Conservation (phyloP, 2,888 invertebrate species). For the Platycheirus rosarum region DNA sequence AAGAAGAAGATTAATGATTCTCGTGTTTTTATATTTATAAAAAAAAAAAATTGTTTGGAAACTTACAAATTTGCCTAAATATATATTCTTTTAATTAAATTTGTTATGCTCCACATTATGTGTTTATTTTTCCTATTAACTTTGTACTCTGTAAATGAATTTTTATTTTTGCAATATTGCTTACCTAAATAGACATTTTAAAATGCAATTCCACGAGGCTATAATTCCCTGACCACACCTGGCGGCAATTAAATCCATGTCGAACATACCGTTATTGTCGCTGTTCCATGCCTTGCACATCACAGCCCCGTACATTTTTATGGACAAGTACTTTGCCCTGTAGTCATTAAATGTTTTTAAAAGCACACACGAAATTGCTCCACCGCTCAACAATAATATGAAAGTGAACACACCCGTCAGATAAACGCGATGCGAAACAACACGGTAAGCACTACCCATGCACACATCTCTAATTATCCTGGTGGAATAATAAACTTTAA, state of each 20-base stretch:
- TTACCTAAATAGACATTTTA: conserved; percentile 38
- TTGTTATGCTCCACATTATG: no score
- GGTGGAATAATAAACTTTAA: conserved; percentile 71
- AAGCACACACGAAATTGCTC: conserved; percentile 64
- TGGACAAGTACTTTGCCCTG: conserved; percentile 17
- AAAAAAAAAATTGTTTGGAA: no score
- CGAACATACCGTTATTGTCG: neutral
- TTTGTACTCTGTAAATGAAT: no score
- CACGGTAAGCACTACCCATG: neutral
- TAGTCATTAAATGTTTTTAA: conserved; percentile 56
- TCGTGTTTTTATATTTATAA: no score
- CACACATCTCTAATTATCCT: conserved; percentile 67
- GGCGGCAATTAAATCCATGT: conserved; percentile 43
- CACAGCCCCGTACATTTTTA: neutral
- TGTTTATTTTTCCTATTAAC: no score
- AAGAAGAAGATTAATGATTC: no score
- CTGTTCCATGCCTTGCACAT: conserved; percentile 26
- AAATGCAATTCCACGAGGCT: conserved; percentile 30
- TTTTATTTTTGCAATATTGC: conserved; percentile 30
- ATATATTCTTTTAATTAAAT: no score
- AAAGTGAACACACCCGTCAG: conserved; percentile 49
- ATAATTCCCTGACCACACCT: conserved; percentile 29
- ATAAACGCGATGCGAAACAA: conserved; percentile 13
- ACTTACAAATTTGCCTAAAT: no score
- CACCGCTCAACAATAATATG: conserved; percentile 50